These are phyloP conservation scores for Melanogrammus aeglefinus DNA, from an alignment of 2,797 vertebrate genomes.

Conservation along the genomic window DNA sequence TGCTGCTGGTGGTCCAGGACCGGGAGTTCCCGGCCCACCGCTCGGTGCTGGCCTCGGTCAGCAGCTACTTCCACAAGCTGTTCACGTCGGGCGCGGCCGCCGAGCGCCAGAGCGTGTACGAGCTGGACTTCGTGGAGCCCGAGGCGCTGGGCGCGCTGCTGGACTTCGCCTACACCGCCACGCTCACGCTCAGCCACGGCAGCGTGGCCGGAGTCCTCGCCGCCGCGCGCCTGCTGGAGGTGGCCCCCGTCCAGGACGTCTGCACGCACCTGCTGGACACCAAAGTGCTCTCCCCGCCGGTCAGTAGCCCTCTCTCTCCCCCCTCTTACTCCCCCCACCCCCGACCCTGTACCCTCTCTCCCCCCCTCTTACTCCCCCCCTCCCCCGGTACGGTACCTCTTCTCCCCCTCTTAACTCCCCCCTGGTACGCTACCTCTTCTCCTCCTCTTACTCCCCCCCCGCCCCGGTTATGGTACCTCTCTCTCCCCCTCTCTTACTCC, in stretches of 20 bases:
- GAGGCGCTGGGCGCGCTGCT: slow-evolving; percentile 91
- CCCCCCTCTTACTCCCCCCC: slow-evolving; percentile 3
- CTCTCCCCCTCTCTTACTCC: slow-evolving; percentile 11
- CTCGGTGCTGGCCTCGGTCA: slow-evolving; percentile 94
- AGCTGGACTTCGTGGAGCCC: slow-evolving; percentile 90
- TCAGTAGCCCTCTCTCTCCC: slow-evolving; percentile 40
- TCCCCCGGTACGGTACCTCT: background rate
- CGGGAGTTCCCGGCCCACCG: slow-evolving; percentile 97
- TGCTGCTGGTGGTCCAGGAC: slow-evolving; percentile 90
- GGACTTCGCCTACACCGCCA: slow-evolving; percentile 98
- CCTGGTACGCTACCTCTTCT: too few relatives aligned
- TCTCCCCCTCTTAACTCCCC: slow-evolving; percentile 19
- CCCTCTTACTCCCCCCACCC: slow-evolving; percentile 3
- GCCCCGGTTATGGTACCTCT: slow-evolving; percentile 68
- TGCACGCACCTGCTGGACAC: slow-evolving; percentile 96
- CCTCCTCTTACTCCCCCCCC: slow-evolving; percentile 31
- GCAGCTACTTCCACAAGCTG: slow-evolving; percentile 97
- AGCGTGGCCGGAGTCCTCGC: slow-evolving; percentile 92
- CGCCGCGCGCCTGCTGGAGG: slow-evolving; percentile 91
- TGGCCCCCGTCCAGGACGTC: slow-evolving; percentile 90
- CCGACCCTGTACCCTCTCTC: background rate
- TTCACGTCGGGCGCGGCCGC: slow-evolving; percentile 94
- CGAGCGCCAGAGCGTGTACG: slow-evolving; percentile 94
- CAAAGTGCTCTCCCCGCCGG: slow-evolving; percentile 84
- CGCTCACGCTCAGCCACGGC: slow-evolving; percentile 90